Percentiles rank a stretch among this genome's conserved stretches.
Conservation (phyloP, 92 coral and sea anemone genomes). For the Bergia sp. region DNA sequence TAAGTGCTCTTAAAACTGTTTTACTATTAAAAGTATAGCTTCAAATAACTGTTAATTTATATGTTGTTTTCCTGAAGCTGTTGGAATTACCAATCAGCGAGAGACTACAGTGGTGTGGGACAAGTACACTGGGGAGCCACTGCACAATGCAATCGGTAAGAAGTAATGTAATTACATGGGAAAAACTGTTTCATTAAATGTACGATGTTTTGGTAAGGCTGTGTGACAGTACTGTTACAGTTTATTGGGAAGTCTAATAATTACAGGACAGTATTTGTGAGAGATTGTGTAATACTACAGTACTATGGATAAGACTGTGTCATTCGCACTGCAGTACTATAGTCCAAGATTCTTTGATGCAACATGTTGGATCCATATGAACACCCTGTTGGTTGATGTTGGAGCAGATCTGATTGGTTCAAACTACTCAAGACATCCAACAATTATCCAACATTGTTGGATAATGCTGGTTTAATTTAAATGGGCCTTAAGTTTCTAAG, state of each 20-base stretch:
- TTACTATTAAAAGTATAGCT: no score
- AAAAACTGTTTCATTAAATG: not conserved
- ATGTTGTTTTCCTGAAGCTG: conserved; percentile 63
- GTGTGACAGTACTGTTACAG: not conserved
- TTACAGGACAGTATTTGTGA: not conserved
- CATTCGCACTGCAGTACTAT: no score
- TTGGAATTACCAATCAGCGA: conserved; percentile 97
- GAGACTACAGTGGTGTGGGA: conserved; percentile 99
- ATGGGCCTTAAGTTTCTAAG: no score
- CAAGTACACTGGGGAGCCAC: conserved; percentile 93
- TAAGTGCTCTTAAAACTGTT: no score
- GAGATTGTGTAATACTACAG: not conserved
- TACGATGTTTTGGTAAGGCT: not conserved
- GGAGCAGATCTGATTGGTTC: no score
- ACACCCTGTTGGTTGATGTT: no score
- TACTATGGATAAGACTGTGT: not conserved
- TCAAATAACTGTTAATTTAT: not conserved
- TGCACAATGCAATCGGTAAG: conserved; percentile 95
- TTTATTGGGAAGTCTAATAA: no score
- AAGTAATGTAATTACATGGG: not conserved
- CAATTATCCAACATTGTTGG: no score
- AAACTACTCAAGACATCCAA: no score
- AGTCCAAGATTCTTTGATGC: no score
- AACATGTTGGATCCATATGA: no score
- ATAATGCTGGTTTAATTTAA: no score